A percentile compares a stretch with the other conserved stretches of the same genome.
These are phyloP conservation scores for Pectinophora gossypiella DNA, from an alignment of 1,140 invertebrate genomes.

Conservation along the genomic window DNA sequence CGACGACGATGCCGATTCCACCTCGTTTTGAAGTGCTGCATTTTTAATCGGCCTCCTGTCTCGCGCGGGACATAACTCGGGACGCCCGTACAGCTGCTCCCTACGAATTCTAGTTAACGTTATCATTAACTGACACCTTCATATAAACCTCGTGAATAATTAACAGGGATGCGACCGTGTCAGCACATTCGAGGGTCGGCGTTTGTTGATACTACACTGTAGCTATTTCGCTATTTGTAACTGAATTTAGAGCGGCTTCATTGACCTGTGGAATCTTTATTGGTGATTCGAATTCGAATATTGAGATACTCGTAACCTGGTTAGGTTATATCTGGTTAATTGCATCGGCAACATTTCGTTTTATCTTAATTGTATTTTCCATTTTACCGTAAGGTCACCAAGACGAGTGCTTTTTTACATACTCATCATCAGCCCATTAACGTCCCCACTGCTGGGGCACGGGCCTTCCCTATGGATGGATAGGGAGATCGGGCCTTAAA, in stretches of 20 bases:
- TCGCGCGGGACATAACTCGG: slow-evolving; percentile 72
- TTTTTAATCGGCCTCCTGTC: slow-evolving; percentile 69
- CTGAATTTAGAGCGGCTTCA: background rate
- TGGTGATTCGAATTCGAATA: background rate
- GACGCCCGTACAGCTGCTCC: slow-evolving; percentile 61
- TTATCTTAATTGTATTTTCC: too few relatives aligned
- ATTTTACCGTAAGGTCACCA: too few relatives aligned
- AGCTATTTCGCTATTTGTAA: background rate
- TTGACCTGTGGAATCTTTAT: too few relatives aligned
- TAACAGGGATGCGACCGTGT: slow-evolving; percentile 44
- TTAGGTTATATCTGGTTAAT: too few relatives aligned
- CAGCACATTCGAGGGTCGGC: slow-evolving; percentile 18
- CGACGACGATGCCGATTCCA: slow-evolving; percentile 54
- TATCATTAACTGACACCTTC: slow-evolving; percentile 66
- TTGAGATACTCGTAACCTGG: too few relatives aligned
- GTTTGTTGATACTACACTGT: background rate
- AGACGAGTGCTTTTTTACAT: too few relatives aligned
- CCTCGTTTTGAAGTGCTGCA: slow-evolving; percentile 67
- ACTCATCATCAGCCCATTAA: too few relatives aligned
- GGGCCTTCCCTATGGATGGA: too few relatives aligned
- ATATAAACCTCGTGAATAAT: slow-evolving; percentile 58
- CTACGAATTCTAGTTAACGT: slow-evolving; percentile 70
- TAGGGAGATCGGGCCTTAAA: too few relatives aligned
- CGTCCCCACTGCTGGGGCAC: too few relatives aligned
- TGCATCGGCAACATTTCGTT: too few relatives aligned